Evolutionary conservation across 23 tunicate genomes (phyloP), one percentile per base, ranked within the genome.

Genomic region (Pegea sp.): DNA sequence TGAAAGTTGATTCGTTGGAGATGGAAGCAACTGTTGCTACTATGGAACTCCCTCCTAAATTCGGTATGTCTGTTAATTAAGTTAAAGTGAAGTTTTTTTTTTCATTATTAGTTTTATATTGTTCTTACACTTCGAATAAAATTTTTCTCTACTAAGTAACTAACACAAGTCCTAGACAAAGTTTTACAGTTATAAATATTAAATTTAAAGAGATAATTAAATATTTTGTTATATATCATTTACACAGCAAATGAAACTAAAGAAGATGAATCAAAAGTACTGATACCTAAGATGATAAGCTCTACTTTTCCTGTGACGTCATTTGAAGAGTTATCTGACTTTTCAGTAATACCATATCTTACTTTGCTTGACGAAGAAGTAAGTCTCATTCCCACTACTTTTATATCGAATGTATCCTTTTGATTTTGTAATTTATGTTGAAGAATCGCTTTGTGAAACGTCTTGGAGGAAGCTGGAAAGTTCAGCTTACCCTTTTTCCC

Each of bases 391-490:
- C n/a, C n/a, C n/a, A n/a, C n/a, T n/a, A n/a, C n/a, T n/a, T n/a
- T n/a, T n/a, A n/a, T n/a, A n/a, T n/a, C n/a, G n/a, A 38, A 38
- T 8, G 46, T 38, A 38, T 38, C 46, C 46, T 38, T 38, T 16
- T 16, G 16, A 38, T 11, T 38, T 38, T 11, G 11, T 38, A 38
- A 16, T 38, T 38, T 11, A 8, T 38, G 46, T 8, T 38, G 11
- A 11, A 38, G 11, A 38, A 8, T 38, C 16, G 16, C 46, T 8
- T 38, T 38, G 11, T 38, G 16, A 38, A 38, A 28, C 59, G 69
- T 2, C 59, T 74, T 28, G 72, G 63, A n/a, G 72, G 63, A 18
- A 24, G 6, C 3, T 74, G 63, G 59, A 49, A 34, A 44, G 71
- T 66, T 18, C 52, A 34, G n/a, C 67, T 74, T 34, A n/a, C 61